phyloP scores from a whole-genome alignment of 2,888 invertebrate genomes.

The Synanthedon vespiformis region DNA sequence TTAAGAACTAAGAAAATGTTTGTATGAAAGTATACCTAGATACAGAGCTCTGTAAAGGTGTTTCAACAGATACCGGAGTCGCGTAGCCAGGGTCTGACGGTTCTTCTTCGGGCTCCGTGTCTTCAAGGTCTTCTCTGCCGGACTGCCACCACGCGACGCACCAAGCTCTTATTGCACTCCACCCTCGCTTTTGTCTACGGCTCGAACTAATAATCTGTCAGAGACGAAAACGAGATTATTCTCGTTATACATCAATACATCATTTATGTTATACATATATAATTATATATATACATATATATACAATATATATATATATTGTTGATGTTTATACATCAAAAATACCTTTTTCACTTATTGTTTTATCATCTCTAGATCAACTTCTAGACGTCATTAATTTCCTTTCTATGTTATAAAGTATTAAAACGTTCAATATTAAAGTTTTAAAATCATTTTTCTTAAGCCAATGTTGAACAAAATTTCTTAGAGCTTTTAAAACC shows the following conservation, averaged over 20 bases:
- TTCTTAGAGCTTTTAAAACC: no score
- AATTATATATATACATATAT: no score
- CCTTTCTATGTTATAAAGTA: no score
- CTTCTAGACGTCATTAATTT: no score
- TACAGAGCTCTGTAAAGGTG: conserved; percentile 87
- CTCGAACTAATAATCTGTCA: conserved; percentile 23
- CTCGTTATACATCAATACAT: no score
- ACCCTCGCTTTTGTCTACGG: conserved; percentile 48
- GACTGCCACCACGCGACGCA: conserved; percentile 94
- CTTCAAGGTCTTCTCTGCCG: conserved; percentile 84
- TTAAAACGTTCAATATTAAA: no score
- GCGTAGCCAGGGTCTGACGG: conserved; percentile 82
- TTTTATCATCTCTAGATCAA: no score
- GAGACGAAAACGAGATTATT: neutral
- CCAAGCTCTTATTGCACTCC: conserved; percentile 77
- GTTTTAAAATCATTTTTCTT: no score
- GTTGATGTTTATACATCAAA: neutral
- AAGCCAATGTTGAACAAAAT: no score
- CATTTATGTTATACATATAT: no score
- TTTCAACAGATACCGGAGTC: conserved; percentile 86
- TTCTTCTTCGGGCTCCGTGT: conserved; percentile 82
- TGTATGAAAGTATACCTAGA: conserved; percentile 68
- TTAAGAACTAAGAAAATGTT: no score
- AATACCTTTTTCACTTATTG: neutral
- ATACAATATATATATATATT: no score